Base-by-base conservation (phyloP, 1,140 invertebrate genomes). In the Thaumatotibia leucotreta region DNA sequence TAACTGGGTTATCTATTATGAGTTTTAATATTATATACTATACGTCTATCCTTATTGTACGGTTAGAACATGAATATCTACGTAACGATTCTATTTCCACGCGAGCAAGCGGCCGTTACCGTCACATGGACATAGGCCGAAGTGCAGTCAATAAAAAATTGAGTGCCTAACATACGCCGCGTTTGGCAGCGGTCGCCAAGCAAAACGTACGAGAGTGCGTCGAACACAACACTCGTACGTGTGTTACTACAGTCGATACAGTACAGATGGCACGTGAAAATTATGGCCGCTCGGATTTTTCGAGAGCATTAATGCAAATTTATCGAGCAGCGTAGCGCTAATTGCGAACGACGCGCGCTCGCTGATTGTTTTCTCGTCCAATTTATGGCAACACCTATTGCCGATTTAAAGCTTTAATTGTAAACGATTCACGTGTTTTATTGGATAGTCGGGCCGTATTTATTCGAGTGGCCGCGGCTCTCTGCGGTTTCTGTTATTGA, bases 361-460 rank as follows among this genome's bases (percentile, higher is more conserved):
- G 88, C 84, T 91, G 88, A 91, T 91, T 91, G 88, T 91, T 91
- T 91, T 86, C 86, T 84, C 83, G 68, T 79, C 80, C 82, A 77
- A 91, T 91, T 91, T 91, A 89, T 91, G 81, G 85, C 86, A 89
- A 89, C 88, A 89, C 88, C 88, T 91, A 91, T 91, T 89, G 86
- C 86, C 87, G 88, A 89, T 91, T 89, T 91, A 91, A 91, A 89
- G 86, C 82, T 86, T 91, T 91, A 91, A 91, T 91, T 89, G 86
- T 87, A 87, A 89, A 88, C 86, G 85, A 86, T 90, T 86, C 84
- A 73, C 77, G 82, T 91, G 88, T 87, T 91, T 91, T 91, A 91
- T 91, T 88, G 88, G 84, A 91, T 91, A 89, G 88, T 87, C 85
- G 72, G 72, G 45, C 72, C 73, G 82, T 89, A 89, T 91, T 91